Evolutionary conservation across 2,888 invertebrate species (phyloP), one percentile per base, ranked within the genome.

Genomic region (Odontocolon sp.): DNA sequence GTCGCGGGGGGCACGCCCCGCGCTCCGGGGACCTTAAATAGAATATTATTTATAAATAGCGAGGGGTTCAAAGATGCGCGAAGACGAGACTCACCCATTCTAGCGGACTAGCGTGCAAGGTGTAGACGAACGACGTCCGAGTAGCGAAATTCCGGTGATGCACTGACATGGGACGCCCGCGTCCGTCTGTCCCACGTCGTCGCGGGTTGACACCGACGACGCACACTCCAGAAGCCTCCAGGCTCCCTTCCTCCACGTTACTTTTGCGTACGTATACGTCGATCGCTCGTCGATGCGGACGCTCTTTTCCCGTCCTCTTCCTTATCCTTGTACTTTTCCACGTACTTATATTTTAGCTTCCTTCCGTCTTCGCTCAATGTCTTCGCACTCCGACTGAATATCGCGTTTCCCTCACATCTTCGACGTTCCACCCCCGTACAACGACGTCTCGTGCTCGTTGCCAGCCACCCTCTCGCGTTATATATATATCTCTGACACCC

Each of bases 21-120:
- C 47, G 59, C 50, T 36, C 50, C 50, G 59, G 50, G 64, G 52
- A 75, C 82, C 81, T 81, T 81, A 82, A 83, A 82, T 82, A 81
- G 80, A 82, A 80, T 77, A 80, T 78, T 77, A 83, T 82, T 83
- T 85, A 83, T 84, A 85, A 85, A 84, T 84, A 83, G 63, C 54
- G 59, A 36, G 64, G 33, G 33, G 16, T 64, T 69, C 57, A 57
- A 31, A 31, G 14, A 3, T 11, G 14, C 40, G 56, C 33, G 47
- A 36, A 36, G 33, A 28, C 36, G 56, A 33, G 56, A 79, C 79
- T 79, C 79, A 79, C 79, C 79, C 79, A 79, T 79, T 71, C 79
- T 78, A 54, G 50, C 56, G 52, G 36, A 38, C 54, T 38, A 64
- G 45, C 57, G 72, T 64, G 64, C 64, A 31, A 72, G 36, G 50